A percentile compares a stretch with the other conserved stretches of the same genome.
These are phyloP conservation scores for Noctilio leporinus DNA, from an alignment of 2,113 vertebrate genomes.

Conservation along the genomic window DNA sequence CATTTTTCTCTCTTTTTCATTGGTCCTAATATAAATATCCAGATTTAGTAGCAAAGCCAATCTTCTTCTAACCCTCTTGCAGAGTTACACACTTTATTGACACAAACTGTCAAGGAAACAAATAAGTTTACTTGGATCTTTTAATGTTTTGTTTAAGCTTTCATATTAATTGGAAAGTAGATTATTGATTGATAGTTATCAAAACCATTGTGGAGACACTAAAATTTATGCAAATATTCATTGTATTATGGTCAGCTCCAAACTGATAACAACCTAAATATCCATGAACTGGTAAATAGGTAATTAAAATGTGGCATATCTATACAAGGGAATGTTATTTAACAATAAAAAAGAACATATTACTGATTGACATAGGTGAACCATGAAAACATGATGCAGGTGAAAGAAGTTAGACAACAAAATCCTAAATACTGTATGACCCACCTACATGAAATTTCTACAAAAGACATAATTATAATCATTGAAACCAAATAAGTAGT, in stretches of 20 bases:
- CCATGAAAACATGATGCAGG: neutral
- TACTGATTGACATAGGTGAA: neutral
- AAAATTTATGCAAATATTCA: neutral
- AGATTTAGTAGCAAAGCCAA: neutral
- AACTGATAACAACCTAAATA: neutral
- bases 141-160: neutral
- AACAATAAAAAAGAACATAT: neutral
- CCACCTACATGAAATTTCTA: neutral
- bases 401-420: neutral
- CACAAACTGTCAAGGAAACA: neutral
- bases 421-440: neutral
- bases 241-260: neutral
- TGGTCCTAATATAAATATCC: neutral
- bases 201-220: neutral
- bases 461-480: neutral
- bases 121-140: neutral
- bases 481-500: neutral
- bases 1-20: neutral
- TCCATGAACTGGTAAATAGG: neutral
- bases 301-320: neutral
- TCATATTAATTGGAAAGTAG: neutral
- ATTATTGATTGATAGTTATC: neutral
- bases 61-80: neutral
- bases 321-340: neutral
- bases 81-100: neutral